A percentile compares a stretch with the other conserved stretches of the same genome.
phyloP scores from a whole-genome alignment of 2,113 vertebrate species.

The Notarius quadriscutis region DNA sequence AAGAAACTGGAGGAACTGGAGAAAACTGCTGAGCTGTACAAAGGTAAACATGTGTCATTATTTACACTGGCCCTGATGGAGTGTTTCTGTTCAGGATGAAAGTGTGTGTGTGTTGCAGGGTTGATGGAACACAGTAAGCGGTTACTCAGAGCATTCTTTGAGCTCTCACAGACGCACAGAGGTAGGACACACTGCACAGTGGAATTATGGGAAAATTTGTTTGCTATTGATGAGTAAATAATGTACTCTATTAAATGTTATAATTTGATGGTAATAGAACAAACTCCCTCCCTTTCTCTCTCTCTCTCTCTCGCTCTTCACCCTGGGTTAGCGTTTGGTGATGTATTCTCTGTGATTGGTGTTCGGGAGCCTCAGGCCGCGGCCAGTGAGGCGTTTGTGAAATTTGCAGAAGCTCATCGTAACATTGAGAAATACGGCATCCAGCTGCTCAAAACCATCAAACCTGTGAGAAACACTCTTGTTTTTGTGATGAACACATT shows the following conservation, averaged over 20 bases:
- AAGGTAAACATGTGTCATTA: constrained; percentile 72
- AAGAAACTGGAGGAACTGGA: constrained; percentile 95
- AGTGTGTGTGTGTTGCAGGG: constrained; percentile 68
- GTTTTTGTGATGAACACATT: too few relatives aligned
- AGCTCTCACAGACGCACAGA: constrained; percentile 96
- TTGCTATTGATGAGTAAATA: background rate
- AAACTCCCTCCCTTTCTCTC: too few relatives aligned
- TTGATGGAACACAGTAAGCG: constrained; percentile 96
- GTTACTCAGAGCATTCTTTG: constrained; percentile 93
- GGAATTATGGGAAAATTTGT: background rate
- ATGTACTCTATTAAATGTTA: background rate
- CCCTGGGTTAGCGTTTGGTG: constrained; percentile 82
- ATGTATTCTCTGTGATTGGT: constrained; percentile 97
- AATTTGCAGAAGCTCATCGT: constrained; percentile 96
- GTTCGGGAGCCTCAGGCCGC: constrained; percentile 92
- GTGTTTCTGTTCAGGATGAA: background rate
- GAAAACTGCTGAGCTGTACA: constrained; percentile 94
- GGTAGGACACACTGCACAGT: constrained; percentile 69
- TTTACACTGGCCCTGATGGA: background rate
- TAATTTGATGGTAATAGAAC: too few relatives aligned
- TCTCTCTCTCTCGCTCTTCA: background rate
- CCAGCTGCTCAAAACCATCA: constrained; percentile 93
- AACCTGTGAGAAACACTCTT: constrained; percentile 79
- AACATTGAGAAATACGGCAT: constrained; percentile 97
- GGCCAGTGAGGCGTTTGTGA: constrained; percentile 97